Percentiles rank a stretch among this genome's conserved stretches.
phyloP scores from a whole-genome alignment of 2,797 vertebrate genomes.

The Myiothlypis coronata region DNA sequence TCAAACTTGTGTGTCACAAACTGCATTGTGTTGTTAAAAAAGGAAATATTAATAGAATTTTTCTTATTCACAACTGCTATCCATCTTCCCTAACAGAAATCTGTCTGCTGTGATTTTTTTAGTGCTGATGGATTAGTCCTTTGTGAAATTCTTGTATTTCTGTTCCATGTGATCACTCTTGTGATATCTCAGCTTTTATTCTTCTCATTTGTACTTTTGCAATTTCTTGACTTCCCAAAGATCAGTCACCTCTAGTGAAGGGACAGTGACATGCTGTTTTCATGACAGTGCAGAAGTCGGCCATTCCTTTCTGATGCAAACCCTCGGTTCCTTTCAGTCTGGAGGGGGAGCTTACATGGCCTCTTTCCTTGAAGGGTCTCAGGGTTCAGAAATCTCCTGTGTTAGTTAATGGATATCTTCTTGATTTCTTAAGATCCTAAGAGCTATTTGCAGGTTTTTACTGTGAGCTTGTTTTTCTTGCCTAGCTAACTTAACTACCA shows the following conservation, averaged over 20 bases:
- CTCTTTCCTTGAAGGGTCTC: neutral
- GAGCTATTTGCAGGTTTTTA: neutral
- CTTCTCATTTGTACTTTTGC: neutral
- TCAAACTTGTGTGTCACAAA: neutral
- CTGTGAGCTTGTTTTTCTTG: neutral
- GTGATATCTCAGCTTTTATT: neutral
- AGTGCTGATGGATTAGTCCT: neutral
- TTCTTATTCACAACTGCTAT: neutral
- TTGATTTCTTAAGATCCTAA: neutral
- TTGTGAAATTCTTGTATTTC: neutral
- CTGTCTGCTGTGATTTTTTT: neutral
- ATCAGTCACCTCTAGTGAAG: neutral
- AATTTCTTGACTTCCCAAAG: neutral
- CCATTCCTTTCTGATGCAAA: neutral
- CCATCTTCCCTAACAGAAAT: neutral
- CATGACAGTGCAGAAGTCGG: rapidly evolving
- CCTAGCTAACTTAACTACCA: neutral
- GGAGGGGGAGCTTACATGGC: neutral
- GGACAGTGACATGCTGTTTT: neutral
- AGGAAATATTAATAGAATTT: neutral
- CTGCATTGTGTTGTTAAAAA: neutral
- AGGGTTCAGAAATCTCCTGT: neutral
- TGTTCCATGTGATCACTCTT: neutral
- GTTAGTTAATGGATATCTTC: neutral
- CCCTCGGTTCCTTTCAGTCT: neutral